Percentiles rank a stretch among this genome's conserved stretches.
phyloP scores from a whole-genome alignment of 2,113 vertebrate genomes.

The Pholis gunnellus region DNA sequence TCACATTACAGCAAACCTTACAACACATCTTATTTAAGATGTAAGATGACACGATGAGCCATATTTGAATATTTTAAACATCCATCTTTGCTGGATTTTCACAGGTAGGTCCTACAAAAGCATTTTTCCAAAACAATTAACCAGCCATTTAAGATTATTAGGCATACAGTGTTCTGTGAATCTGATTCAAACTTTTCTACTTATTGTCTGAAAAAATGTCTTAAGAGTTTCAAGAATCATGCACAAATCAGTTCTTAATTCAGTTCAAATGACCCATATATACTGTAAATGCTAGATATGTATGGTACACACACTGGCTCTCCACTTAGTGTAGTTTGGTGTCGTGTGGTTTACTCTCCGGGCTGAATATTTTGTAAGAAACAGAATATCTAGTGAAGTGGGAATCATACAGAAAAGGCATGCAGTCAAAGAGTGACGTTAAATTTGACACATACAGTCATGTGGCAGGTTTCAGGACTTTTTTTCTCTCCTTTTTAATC shows the following conservation, averaged over 20 bases:
- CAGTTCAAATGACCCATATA: background rate
- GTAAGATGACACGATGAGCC: slow-evolving; percentile 49
- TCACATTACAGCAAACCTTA: slow-evolving; percentile 45
- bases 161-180: background rate
- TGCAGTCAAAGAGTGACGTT: slow-evolving; percentile 53
- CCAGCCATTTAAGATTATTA: background rate
- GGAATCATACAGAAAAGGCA: slow-evolving; percentile 14
- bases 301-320: background rate
- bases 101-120: slow-evolving; percentile 3
- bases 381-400: slow-evolving; percentile 7
- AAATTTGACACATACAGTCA: slow-evolving; percentile 59
- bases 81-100: slow-evolving; percentile 8
- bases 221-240: background rate
- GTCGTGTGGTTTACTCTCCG: background rate
- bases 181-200: slow-evolving; percentile 8
- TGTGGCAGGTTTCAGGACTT: slow-evolving; percentile 54
- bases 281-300: background rate
- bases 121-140: slow-evolving; percentile 2
- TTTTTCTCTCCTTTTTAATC: slow-evolving; percentile 68
- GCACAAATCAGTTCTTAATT: background rate
- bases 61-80: slow-evolving; percentile 53
- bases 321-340: background rate
- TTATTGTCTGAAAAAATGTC: background rate
- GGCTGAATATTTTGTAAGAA: slow-evolving; percentile 16
- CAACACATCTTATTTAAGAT: slow-evolving; percentile 51